Percentiles rank a stretch among this genome's conserved stretches.
These are phyloP conservation scores for Stenichneumon culpator DNA, from an alignment of 2,888 invertebrate genomes.

Conservation along the genomic window DNA sequence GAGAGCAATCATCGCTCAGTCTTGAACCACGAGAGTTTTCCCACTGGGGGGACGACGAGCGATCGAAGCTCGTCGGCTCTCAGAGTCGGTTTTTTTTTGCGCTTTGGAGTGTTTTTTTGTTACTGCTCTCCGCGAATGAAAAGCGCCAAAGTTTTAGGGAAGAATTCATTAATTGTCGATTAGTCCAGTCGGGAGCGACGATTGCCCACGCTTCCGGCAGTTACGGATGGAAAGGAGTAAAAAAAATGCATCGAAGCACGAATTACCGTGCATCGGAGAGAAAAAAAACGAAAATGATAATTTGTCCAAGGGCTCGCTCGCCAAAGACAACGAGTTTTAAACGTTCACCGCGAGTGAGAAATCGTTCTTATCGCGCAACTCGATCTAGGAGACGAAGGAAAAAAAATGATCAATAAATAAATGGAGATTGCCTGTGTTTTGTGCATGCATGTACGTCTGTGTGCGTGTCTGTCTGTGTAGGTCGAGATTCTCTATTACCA, in stretches of 20 bases:
- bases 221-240: not conserved
- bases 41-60: not conserved
- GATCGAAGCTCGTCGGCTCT: slow-evolving; percentile 5
- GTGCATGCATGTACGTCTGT: not conserved
- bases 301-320: slow-evolving; percentile 48
- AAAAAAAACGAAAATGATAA: not conserved
- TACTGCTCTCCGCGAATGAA: not conserved
- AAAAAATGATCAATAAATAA: slow-evolving; percentile 8
- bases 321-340: slow-evolving; percentile 60
- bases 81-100: not conserved
- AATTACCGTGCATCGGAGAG: slow-evolving; percentile 5
- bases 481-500: slow-evolving; percentile 55
- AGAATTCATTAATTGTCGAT: not conserved
- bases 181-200: slow-evolving; percentile 3
- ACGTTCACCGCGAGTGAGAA: slow-evolving; percentile 43
- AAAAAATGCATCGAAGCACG: slow-evolving; percentile 5
- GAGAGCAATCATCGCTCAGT: slow-evolving; percentile 3
- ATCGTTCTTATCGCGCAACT: slow-evolving; percentile 33
- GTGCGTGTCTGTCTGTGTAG: slow-evolving; percentile 47
- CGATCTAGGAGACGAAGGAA: slow-evolving; percentile 18
- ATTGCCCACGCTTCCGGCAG: not conserved
- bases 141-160: not conserved
- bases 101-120: not conserved
- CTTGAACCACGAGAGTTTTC: not conserved
- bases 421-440: slow-evolving; percentile 7